These are phyloP conservation scores for Dysdera silvatica DNA, from an alignment of 1,140 invertebrate species.

Conservation along the genomic window DNA sequence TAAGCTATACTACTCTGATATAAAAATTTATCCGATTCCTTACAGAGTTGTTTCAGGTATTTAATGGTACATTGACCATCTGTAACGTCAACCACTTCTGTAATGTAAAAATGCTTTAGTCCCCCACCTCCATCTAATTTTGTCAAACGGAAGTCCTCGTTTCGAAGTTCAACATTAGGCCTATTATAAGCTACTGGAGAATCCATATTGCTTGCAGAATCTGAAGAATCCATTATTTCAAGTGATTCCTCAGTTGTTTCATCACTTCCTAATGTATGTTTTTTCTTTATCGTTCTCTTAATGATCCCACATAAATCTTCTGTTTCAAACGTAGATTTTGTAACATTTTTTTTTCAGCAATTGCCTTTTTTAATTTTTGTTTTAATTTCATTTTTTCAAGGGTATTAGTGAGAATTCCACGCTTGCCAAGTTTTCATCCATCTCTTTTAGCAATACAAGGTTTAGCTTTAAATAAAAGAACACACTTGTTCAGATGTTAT, in stretches of 20 bases:
- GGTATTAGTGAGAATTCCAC: constrained; percentile 3
- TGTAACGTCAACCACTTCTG: constrained; percentile 1
- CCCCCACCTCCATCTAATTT: background rate
- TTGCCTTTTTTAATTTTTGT: no score
- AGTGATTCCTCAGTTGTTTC: background rate
- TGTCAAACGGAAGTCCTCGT: background rate
- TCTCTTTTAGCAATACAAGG: background rate
- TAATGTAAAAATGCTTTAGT: background rate
- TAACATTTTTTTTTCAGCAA: no score
- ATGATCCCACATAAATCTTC: no score
- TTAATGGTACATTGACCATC: background rate
- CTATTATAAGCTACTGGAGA: background rate
- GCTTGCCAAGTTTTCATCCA: background rate
- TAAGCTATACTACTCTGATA: no score
- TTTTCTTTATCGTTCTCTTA: background rate
- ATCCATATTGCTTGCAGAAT: background rate
- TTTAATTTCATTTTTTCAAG: constrained; percentile 7
- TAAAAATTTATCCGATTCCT: no score
- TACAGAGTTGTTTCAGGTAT: background rate
- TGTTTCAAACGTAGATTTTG: no score
- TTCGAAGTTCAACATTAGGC: background rate
- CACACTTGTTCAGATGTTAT: constrained; percentile 2
- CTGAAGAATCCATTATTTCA: background rate
- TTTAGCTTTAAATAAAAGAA: constrained; percentile 1
- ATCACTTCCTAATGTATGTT: background rate